Evolutionary conservation across 2,113 vertebrate species (phyloP), one percentile per base, ranked within the genome.

Genomic region (Oceanodroma tethys): DNA sequence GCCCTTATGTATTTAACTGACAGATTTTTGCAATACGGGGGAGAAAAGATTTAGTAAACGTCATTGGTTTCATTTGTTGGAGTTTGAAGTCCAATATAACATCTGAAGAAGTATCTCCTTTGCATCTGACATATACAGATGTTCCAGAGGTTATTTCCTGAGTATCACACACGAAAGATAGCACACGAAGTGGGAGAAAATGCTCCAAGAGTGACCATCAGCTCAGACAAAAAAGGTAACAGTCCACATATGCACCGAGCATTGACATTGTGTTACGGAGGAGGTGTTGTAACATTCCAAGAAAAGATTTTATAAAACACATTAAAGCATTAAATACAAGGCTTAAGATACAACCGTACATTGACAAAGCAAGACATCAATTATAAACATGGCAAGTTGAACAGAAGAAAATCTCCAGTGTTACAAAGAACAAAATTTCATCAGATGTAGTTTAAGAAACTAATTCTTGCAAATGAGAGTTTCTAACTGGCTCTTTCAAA

Each of bases 271-370:
- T 68, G 75, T 96, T 85, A 98, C 68, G 20, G 56, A 92, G 81
- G 74, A 97, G 75, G 71, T 90, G 86, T 5, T 88, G 90, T 21
- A 93, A 92, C 86, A 95, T 86, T 95, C 94, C 93, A 98, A 94
- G 67, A 81, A 87, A 90, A 89, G 23, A 78, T 45, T 97, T 97
- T 97, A 97, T 94, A 95, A 93, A 97, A 96, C 82, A 96, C 92
- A 95, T 55, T 88, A 97, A 80, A 88, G 67, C 59, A 94, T 78
- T 93, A 91, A 93, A 93, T 95, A 97, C 97, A 98, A 96, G 63
- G 74, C 87, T 96, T 97, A 95, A 96, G 63, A 95, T 90, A 97
- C 92, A 98, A 95, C 85, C 67, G 60, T 96, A 96, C 89, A 97
- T 55, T 94, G 88, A 67, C 86, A 96, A 10, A 78, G 86, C 68